Base-by-base conservation (phyloP, 2,113 vertebrate species). In the Aleadryas rufinucha region DNA sequence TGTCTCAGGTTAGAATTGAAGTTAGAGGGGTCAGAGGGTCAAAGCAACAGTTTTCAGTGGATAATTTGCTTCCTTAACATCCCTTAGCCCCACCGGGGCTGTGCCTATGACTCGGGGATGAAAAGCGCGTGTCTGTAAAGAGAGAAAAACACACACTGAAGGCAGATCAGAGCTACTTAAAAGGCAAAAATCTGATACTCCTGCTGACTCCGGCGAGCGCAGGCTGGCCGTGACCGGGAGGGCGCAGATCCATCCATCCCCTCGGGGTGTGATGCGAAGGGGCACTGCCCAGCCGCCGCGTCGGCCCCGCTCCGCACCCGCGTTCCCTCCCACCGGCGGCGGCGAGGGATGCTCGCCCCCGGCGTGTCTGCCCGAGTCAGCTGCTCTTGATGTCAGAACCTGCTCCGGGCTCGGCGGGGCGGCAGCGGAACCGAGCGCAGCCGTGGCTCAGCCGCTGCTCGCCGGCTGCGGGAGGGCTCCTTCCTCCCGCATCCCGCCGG, bases 331-430 rank as follows among this genome's bases (percentile, higher is more conserved):
- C 75, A 50, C 82, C 59, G 52, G 23, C 61, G 37, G 56, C 26
- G 26, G 22, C 9, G 44, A 35, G 75, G 70, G 79, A 71, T 83
- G 91, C 93, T 88, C 89, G 63, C 49, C 42, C 76, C 24, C 41
- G 66, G 24, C 49, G 91, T 2, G 68, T 63, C 66, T 44, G 85
- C 42, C 68, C 42, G 74, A 85, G 63, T 85, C 96, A 90, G 95
- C 92, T 89, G 95, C 89, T 82, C 59, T 93, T 83, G 97, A 90
- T 97, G 93, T 92, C 96, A 96, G 90, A 54, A 49, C 61, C 63
- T 7, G 84, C 90, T 90, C 87, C 41, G 15, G 63, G 82, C 87
- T 93, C 81, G 56, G 68, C 54, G 71, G 47, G 77, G 88, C 35
- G 84, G 68, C 24, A 78, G 87, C 60, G 16, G 87, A 60, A 49